Conservation (phyloP, 2,113 vertebrate species). For the Labeo rohita region DNA sequence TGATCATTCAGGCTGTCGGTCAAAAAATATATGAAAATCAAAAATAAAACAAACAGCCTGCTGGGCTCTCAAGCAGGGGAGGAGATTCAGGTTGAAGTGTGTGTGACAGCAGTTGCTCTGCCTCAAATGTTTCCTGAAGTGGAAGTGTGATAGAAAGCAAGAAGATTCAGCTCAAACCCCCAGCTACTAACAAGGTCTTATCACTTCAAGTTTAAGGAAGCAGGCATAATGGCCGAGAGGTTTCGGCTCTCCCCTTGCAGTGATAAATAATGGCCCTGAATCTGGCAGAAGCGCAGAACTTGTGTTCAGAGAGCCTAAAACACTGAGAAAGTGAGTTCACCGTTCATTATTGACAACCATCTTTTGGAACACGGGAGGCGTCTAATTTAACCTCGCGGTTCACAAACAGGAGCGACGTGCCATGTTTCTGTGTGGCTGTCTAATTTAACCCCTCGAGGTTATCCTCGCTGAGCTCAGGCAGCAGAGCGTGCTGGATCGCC, state of each 20-base stretch:
- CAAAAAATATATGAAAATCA: not conserved
- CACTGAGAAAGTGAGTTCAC: not conserved
- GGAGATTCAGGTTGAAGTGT: conserved; percentile 54
- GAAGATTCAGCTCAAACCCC: conserved; percentile 33
- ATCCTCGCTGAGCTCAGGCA: not conserved
- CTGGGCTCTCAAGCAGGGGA: conserved; percentile 19
- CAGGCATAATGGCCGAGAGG: conserved; percentile 14
- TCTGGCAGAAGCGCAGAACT: not conserved
- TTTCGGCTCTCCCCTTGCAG: conserved; percentile 12
- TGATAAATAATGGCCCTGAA: conserved; percentile 49
- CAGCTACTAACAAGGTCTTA: conserved; percentile 45
- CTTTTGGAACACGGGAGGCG: not conserved
- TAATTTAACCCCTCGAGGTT: conserved; percentile 33
- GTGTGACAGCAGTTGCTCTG: conserved; percentile 45
- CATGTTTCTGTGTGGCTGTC: conserved; percentile 2
- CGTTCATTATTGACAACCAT: not conserved
- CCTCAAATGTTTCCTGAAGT: conserved; percentile 39
- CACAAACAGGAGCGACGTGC: not conserved
- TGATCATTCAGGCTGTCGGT: conserved; percentile 26
- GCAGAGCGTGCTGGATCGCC: not conserved
- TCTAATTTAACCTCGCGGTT: conserved; percentile 31
- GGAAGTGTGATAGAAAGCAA: conserved; percentile 44
- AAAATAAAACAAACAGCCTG: not conserved
- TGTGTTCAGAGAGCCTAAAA: conserved; percentile 2
- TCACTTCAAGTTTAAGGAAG: conserved; percentile 44